Evolutionary conservation across 2,888 invertebrate species (phyloP), one percentile per base, ranked within the genome.

Genomic region (Dasysyrphus tricinctus): DNA sequence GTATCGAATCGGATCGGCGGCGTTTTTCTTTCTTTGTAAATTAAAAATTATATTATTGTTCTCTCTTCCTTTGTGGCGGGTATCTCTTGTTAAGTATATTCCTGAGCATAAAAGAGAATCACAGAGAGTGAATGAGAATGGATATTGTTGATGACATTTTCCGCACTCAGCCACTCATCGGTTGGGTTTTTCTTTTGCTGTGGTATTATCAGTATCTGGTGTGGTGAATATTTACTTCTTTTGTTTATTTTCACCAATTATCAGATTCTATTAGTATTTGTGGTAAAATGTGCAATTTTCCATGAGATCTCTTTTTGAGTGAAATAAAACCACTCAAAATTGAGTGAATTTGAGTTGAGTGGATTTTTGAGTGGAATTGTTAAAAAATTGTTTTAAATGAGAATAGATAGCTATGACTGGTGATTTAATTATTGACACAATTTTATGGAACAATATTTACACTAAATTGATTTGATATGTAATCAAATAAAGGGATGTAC

Each of bases 171-270:
- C n/a, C 42, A 70, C 34, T 47, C 59, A 29, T 69, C 14, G 42
- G 70, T 42, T 16, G 11, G 7, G 6, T 39, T 54, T 65, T 51
- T 56, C 56, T 42, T 51, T 67, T 56, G 3, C 7, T 39, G 2
- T 11, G n/a, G 12, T 44, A 24, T 44, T 44, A n/a, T 44, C n/a
- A n/a, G n/a, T 44, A 7, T n/a, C 7, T 44, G 54, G 54, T 72
- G 39, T 75, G 59, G 78, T 86, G 81, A 65, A 65, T 86, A 59
- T 11, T 51, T 47, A 44, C 5, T 78, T 72, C 59, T 75, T 63
- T 86, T 67, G 44, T 57, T 72, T 65, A 47, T 16, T 47, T n/a
- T 47, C 47, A 47, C 8, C 47, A 47, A 47, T 51, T 56, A 56
- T 78, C 57, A 61, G 24, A 39, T 16, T 44, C 32, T 63, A 49